These are phyloP conservation scores for Cirrhinus mrigala DNA, from an alignment of 2,797 vertebrate genomes.

Conservation along the genomic window DNA sequence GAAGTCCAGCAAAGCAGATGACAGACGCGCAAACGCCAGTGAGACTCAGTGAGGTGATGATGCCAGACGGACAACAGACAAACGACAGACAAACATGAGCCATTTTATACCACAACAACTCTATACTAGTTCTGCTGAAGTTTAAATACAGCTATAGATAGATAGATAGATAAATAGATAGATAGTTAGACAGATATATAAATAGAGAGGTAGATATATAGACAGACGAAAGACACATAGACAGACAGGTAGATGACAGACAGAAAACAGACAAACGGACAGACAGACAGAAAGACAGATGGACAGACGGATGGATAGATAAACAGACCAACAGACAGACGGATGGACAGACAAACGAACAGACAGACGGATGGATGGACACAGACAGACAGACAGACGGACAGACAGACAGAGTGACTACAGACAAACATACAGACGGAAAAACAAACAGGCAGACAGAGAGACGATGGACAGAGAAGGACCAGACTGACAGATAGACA, in stretches of 20 bases:
- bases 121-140: neutral
- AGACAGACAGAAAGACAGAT: neutral
- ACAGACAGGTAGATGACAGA: neutral
- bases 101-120: neutral
- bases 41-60: conserved; percentile 42
- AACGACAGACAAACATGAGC: neutral
- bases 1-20: conserved; percentile 64
- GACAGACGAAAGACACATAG: neutral
- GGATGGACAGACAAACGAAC: rapidly evolving
- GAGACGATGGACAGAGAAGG: rapidly evolving
- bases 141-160: neutral
- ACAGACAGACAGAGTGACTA: neutral
- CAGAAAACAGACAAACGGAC: rapidly evolving
- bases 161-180: neutral
- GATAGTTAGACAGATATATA: neutral
- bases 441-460: neutral
- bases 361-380: neutral
- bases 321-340: neutral
- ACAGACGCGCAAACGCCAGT: conserved; percentile 66
- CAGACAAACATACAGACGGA: neutral
- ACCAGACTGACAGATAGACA: neutral
- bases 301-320: too few species aligned
- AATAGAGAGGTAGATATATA: neutral
- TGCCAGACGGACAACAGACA: neutral
- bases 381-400: neutral